Percentiles rank a stretch among this genome's conserved stretches.
phyloP scores from a whole-genome alignment of 2,113 vertebrate genomes.

The Cricetomys ansorgei region DNA sequence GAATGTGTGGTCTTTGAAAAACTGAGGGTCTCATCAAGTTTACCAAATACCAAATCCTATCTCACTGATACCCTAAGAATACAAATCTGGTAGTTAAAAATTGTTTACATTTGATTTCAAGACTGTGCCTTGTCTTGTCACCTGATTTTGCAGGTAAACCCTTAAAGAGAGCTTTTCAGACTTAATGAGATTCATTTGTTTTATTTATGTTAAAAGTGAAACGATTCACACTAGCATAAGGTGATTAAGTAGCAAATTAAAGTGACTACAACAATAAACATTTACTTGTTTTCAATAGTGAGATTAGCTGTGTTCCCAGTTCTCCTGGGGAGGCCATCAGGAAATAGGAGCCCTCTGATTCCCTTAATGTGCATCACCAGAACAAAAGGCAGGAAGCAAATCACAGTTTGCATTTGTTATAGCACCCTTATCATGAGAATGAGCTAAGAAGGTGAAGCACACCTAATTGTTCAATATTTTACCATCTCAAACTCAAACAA shows the following conservation, averaged over 20 bases:
- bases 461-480: neutral
- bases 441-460: neutral
- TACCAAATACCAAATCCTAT: neutral
- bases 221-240: neutral
- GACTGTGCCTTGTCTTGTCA: neutral
- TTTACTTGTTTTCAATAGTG: conserved; percentile 24
- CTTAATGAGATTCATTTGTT: conserved; percentile 18
- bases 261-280: neutral
- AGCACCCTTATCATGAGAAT: neutral
- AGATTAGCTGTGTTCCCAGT: neutral
- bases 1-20: conserved; percentile 2
- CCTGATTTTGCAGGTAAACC: conserved; percentile 33
- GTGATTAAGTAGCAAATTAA: conserved; percentile 35
- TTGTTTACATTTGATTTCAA: conserved; percentile 1
- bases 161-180: neutral
- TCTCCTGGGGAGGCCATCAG: neutral
- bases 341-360: neutral
- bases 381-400: neutral
- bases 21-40: neutral
- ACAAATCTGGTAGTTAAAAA: neutral
- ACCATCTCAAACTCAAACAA: neutral
- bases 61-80: neutral
- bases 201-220: conserved; percentile 66
- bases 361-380: neutral
- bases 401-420: neutral